phyloP scores from a whole-genome alignment of 2,797 vertebrate genomes.

The Amphiprion clarkii region DNA sequence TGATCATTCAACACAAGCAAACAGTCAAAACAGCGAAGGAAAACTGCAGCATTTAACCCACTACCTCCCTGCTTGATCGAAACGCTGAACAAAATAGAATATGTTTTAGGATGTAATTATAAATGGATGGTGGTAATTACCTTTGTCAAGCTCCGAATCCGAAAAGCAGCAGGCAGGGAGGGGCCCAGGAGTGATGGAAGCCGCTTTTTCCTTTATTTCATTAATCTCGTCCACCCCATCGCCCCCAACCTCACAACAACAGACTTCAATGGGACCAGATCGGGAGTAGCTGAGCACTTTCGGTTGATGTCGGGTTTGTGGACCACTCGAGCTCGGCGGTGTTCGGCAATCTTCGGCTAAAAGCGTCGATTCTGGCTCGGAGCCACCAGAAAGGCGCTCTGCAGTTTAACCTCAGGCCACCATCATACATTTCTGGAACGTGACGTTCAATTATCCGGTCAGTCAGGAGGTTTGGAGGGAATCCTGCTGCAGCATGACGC shows the following conservation, averaged over 20 bases:
- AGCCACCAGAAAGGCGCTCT: conserved; percentile 23
- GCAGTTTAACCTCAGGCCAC: conserved; percentile 20
- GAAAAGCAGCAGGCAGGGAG: conserved; percentile 40
- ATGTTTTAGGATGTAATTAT: conserved; percentile 10
- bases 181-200: conserved; percentile 34
- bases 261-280: conserved; percentile 47
- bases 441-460: background rate
- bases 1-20: conserved; percentile 18
- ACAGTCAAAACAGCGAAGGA: conserved; percentile 34
- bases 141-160: conserved; percentile 60
- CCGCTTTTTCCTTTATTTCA: conserved; percentile 30
- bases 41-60: conserved; percentile 77
- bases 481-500: background rate
- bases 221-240: conserved; percentile 43
- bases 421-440: background rate
- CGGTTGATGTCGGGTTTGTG: conserved; percentile 64
- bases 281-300: conserved; percentile 59
- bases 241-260: conserved; percentile 46
- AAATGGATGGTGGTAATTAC: conserved; percentile 68
- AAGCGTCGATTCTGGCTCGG: conserved; percentile 38
- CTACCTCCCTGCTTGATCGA: background rate
- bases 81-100: conserved; percentile 6
- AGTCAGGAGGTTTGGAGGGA: background rate
- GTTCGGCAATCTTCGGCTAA: conserved; percentile 65
- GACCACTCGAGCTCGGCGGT: conserved; percentile 56